Conservation (phyloP, 2,113 vertebrate species). For the Malurus cyaneus region DNA sequence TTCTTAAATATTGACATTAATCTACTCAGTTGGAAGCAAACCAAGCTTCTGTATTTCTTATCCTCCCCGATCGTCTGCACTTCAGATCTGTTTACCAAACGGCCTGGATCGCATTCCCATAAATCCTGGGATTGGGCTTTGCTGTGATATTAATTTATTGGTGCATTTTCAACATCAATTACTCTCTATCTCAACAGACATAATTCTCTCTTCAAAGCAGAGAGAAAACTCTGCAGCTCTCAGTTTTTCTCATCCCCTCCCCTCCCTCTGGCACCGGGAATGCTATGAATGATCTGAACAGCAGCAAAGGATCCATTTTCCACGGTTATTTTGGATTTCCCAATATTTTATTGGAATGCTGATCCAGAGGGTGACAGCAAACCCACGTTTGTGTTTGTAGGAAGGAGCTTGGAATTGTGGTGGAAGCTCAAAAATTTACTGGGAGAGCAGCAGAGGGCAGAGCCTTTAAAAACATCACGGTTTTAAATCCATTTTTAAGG, state of each 20-base stretch:
- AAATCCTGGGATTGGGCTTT: constrained; percentile 12
- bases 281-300: not conserved
- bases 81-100: constrained; percentile 63
- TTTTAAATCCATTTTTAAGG: not conserved
- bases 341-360: not conserved
- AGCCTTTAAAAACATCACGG: not conserved
- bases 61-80: constrained; percentile 45
- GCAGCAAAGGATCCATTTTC: not conserved
- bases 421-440: not conserved
- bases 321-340: not conserved
- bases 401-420: not conserved
- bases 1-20: constrained; percentile 62
- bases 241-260: not conserved
- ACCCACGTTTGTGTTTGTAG: accelerated
- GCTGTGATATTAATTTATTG: constrained; percentile 63
- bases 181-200: constrained; percentile 11
- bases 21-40: constrained; percentile 54
- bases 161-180: constrained; percentile 50
- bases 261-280: not conserved
- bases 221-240: not conserved
- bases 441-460: not conserved
- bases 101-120: constrained; percentile 18
- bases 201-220: constrained; percentile 43
- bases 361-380: not conserved
- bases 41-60: constrained; percentile 68